Evolutionary conservation across 2,888 invertebrate genomes (phyloP).

Genomic region (Fragum fragum): DNA sequence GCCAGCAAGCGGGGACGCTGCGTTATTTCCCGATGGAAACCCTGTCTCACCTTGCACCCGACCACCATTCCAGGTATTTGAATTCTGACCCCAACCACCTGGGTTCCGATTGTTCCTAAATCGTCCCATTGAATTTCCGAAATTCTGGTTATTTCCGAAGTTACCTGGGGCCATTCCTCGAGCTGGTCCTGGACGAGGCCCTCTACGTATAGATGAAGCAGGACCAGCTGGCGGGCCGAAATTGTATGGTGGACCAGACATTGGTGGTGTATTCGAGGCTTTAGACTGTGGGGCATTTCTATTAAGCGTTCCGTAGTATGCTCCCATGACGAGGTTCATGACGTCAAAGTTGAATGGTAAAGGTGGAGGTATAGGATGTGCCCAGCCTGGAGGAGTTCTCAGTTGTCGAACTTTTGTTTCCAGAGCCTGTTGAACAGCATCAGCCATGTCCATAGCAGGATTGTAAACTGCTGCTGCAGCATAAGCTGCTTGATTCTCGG

Average conservation of each 20-base stretch:
- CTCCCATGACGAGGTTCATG: slow-evolving; percentile 44
- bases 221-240: slow-evolving; percentile 5
- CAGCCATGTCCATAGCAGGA: slow-evolving; percentile 53
- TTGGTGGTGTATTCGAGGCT: neutral
- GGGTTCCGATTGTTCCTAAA: neutral
- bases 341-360: slow-evolving; percentile 49
- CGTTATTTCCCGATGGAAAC: neutral
- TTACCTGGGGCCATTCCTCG: slow-evolving; percentile 4
- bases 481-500: slow-evolving; percentile 38
- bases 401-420: slow-evolving; percentile 54
- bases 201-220: slow-evolving; percentile 22
- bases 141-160: slow-evolving; percentile 6
- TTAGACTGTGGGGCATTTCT: slow-evolving; percentile 19
- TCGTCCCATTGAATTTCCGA: neutral
- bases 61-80: slow-evolving; percentile 4
- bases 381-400: slow-evolving; percentile 41
- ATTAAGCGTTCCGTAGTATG: slow-evolving; percentile 47
- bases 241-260: neutral
- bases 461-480: slow-evolving; percentile 48
- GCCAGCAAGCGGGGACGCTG: slow-evolving; percentile 29
- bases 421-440: slow-evolving; percentile 47
- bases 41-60: neutral
- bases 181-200: slow-evolving; percentile 18
- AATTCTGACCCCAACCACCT: slow-evolving; percentile 13
- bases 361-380: slow-evolving; percentile 51